Evolutionary conservation across 2,113 vertebrate species (phyloP).

Genomic region (Puntigrus tetrazona): DNA sequence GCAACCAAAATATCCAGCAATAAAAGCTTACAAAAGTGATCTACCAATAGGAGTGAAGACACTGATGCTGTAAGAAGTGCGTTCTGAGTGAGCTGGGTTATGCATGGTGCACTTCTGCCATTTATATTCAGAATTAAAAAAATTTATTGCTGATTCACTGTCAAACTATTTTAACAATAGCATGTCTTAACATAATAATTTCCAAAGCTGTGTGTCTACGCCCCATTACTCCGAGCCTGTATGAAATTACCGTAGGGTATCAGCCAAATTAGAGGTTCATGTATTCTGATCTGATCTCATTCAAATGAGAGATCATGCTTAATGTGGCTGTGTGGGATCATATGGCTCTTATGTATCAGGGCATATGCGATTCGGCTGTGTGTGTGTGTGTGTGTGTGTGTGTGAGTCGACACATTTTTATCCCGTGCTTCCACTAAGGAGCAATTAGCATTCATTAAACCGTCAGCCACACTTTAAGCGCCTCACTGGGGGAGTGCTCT

Average conservation of each 20-base stretch:
- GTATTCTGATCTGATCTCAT: not conserved
- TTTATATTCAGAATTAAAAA: not conserved
- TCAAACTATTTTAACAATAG: not conserved
- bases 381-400: not conserved
- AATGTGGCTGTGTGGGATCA: not conserved
- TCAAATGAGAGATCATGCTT: not conserved
- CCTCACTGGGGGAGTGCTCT: slow-evolving; percentile 37
- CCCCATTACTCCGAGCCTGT: not conserved
- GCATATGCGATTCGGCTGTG: not conserved
- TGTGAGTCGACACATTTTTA: slow-evolving; percentile 25
- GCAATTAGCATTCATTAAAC: slow-evolving; percentile 51
- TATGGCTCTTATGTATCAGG: slow-evolving; percentile 7
- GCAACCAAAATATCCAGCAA: not conserved
- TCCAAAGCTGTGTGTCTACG: not conserved
- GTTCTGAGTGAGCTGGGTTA: not conserved
- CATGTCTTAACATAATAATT: not conserved
- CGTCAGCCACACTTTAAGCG: slow-evolving; percentile 43
- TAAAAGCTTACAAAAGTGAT: not conserved
- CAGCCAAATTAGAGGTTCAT: not conserved
- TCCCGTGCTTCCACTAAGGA: slow-evolving; percentile 38
- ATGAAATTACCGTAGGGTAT: not conserved
- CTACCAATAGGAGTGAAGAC: not conserved
- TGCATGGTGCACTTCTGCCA: not conserved
- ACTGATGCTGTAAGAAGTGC: not conserved
- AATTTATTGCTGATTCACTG: not conserved